Conservation (phyloP, 2,797 vertebrate genomes). For the Sebastes trivittatus region DNA sequence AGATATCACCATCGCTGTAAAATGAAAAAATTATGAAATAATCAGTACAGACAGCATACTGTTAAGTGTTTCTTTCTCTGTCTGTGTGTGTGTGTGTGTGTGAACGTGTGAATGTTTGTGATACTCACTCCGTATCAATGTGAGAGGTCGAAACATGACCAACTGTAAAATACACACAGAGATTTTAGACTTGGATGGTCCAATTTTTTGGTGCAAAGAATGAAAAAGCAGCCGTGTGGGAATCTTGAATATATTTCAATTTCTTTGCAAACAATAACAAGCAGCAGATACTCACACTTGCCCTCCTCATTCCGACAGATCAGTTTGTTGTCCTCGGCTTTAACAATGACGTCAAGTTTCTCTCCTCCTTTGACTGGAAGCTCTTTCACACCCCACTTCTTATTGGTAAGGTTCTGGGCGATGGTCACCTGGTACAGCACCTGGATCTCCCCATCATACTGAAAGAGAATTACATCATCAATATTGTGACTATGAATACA, state of each 20-base stretch:
- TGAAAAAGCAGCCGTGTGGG: neutral
- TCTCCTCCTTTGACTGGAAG: slow-evolving; percentile 88
- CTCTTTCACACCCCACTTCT: slow-evolving; percentile 87
- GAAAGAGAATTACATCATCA: slow-evolving; percentile 6
- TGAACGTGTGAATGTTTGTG: slow-evolving; percentile 8
- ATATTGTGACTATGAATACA: neutral
- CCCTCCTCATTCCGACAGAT: slow-evolving; percentile 93
- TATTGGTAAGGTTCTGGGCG: slow-evolving; percentile 70
- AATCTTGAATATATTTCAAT: neutral
- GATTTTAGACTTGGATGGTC: neutral
- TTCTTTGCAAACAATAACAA: neutral
- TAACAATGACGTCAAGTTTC: slow-evolving; percentile 87
- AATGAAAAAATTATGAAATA: neutral
- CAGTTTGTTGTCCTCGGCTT: slow-evolving; percentile 84
- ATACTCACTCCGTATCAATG: slow-evolving; percentile 87
- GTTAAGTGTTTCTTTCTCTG: neutral
- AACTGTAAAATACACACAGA: slow-evolving; percentile 80
- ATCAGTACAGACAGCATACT: neutral
- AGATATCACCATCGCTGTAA: slow-evolving; percentile 91
- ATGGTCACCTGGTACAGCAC: slow-evolving; percentile 86
- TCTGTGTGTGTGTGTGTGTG: neutral
- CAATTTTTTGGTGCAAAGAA: neutral
- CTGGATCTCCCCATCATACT: slow-evolving; percentile 93
- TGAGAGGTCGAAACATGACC: slow-evolving; percentile 88
- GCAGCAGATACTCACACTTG: slow-evolving; percentile 88